Evolutionary conservation across 2,797 vertebrate genomes (phyloP).

Genomic region (Pangasius krempfi): DNA sequence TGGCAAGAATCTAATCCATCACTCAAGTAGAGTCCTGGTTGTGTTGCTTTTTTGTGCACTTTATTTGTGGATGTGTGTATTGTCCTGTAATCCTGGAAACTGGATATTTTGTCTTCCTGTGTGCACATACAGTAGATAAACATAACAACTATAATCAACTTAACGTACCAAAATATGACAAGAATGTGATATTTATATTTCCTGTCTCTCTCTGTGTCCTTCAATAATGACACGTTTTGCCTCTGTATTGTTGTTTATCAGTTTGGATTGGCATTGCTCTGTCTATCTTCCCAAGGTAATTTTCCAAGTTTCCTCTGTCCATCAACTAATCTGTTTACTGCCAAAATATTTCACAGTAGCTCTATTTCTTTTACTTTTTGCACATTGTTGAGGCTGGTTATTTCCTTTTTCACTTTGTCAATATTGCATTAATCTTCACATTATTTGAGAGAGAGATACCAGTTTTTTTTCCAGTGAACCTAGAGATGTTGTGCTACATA

Average conservation of each 20-base stretch:
- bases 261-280: background rate
- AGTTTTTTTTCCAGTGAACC: background rate
- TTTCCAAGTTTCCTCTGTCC: background rate
- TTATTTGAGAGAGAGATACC: background rate
- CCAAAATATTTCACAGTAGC: conserved; percentile 3
- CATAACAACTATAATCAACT: background rate
- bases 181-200: background rate
- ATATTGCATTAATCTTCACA: background rate
- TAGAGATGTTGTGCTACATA: background rate
- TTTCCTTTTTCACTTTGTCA: background rate
- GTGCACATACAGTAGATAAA: background rate
- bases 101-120: background rate
- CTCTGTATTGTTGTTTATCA: background rate
- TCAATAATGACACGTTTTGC: background rate
- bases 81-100: background rate
- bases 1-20: background rate
- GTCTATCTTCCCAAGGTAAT: background rate
- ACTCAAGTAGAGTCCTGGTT: too few relatives aligned
- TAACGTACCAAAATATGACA: background rate
- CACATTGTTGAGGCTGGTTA: background rate
- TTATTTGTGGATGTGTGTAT: background rate
- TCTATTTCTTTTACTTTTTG: background rate
- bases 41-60: background rate
- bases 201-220: background rate
- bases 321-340: background rate